These are phyloP conservation scores for Gymnodraco acuticeps DNA, from an alignment of 2,797 vertebrate species.

Conservation along the genomic window DNA sequence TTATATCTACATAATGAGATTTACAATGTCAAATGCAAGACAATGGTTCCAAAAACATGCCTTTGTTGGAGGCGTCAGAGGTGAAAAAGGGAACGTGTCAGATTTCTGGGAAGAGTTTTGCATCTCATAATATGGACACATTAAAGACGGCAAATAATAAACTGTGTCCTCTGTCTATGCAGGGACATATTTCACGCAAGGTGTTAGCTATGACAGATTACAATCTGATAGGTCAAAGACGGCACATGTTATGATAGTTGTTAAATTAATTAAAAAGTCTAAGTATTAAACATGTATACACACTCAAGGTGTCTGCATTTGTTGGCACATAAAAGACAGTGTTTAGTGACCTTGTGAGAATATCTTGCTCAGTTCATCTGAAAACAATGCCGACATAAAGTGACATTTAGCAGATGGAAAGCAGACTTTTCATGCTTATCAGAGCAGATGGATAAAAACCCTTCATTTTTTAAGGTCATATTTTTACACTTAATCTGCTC, in stretches of 20 bases:
- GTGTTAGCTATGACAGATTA: neutral
- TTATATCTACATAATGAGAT: slow-evolving; percentile 77
- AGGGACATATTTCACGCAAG: neutral
- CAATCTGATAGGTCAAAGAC: neutral
- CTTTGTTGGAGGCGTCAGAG: slow-evolving; percentile 24
- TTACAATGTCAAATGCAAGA: slow-evolving; percentile 67
- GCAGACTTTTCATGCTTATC: slow-evolving; percentile 26
- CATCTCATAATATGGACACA: neutral
- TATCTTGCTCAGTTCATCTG: slow-evolving; percentile 1
- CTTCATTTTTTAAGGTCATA: slow-evolving; percentile 9
- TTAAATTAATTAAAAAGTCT: slow-evolving; percentile 1
- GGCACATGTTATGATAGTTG: neutral
- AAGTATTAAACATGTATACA: neutral
- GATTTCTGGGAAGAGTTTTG: slow-evolving; percentile 25
- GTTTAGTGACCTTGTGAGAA: slow-evolving; percentile 6
- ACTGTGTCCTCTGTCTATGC: neutral
- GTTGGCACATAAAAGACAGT: neutral
- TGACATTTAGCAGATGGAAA: slow-evolving; percentile 51
- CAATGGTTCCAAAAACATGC: slow-evolving; percentile 43
- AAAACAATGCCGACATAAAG: slow-evolving; percentile 33
- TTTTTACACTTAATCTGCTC: slow-evolving; percentile 49
- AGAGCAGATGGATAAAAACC: slow-evolving; percentile 1
- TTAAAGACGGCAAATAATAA: slow-evolving; percentile 16
- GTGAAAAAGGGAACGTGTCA: slow-evolving; percentile 49
- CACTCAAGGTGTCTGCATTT: slow-evolving; percentile 8